Base-by-base conservation (phyloP, 1,140 invertebrate genomes). In the Subanguina moxae region DNA sequence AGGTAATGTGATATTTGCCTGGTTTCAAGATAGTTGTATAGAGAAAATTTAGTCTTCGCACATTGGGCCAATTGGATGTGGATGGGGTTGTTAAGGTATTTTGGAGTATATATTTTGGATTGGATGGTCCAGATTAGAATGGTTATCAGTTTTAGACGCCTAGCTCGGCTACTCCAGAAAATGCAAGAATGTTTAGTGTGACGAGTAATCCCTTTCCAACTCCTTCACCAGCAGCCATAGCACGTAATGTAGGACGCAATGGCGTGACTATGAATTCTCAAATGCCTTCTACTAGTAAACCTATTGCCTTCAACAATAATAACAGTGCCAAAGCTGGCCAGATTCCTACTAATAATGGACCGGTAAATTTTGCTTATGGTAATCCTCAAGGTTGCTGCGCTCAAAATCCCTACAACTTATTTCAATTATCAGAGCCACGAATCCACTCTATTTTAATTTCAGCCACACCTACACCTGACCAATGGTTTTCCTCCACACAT, bases 101-200 rank as follows among this genome's bases (percentile, higher is more conserved):
- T 45, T 45, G n/a, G 15, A 3, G 48, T 52, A 5, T 3, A 3
- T 52, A 3, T 52, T 25, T 52, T 52, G 11, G 32, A 38, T 38
- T 38, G 8, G 17, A 15, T 52, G 15, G 48, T 52, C 17, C 48
- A 52, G 23, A 15, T 52, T 52, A 45, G 43, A 45, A 45, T 11
- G 43, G 23, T 7, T 52, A 21, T 52, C 8, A 25, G 15, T 52
- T 61, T 61, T 27, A 61, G 58, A 61, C 58, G n/a, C 58, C 58
- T 17, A 21, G n/a, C 19, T 28, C 58, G 15, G n/a, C 19, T 21
- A 61, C 58, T 21, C 58, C 27, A 19, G n/a, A 32, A n/a, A 19
- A 61, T 21, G 58, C 58, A 5, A 19, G 58, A 7, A 61, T 61
- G 58, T 61, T 61, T n/a, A 32, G 19, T 27, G 38, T 61, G n/a